Conservation (phyloP, 2,113 vertebrate species). For the Sisor rabdophorus region DNA sequence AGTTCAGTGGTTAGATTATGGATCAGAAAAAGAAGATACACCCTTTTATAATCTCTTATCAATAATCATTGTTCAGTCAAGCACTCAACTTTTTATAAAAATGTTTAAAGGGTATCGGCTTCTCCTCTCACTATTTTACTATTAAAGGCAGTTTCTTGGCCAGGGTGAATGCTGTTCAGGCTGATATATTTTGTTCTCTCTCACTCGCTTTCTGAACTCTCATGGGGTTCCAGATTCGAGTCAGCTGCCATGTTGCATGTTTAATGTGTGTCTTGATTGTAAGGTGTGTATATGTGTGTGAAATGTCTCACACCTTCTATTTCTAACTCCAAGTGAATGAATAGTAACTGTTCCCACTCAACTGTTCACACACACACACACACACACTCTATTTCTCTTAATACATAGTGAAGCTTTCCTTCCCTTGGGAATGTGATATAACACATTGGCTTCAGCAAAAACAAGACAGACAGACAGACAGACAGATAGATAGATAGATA, state of each 20-base stretch:
- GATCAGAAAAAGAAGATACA: too few relatives aligned
- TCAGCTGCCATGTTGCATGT: conserved; percentile 17
- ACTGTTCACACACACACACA: neutral
- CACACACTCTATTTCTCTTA: neutral
- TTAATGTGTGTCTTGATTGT: conserved; percentile 4
- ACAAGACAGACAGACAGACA: neutral
- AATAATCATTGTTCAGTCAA: neutral
- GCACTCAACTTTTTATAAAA: neutral
- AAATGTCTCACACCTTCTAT: neutral
- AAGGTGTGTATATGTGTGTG: neutral
- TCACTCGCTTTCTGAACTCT: conserved; percentile 18
- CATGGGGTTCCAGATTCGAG: conserved; percentile 11
- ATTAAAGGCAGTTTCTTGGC: conserved; percentile 38
- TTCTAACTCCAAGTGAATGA: neutral
- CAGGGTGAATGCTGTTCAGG: conserved; percentile 20
- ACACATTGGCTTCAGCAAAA: too few relatives aligned
- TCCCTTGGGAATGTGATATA: neutral
- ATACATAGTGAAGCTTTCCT: neutral
- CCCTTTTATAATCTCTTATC: neutral
- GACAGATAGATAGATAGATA: neutral
- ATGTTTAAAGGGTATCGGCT: too few relatives aligned
- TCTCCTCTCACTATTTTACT: conserved; percentile 37
- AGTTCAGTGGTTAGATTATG: too few relatives aligned
- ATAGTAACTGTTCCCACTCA: neutral
- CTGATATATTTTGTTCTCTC: conserved; percentile 1